A percentile compares a stretch with the other conserved stretches of the same genome.
Evolutionary conservation across 2,888 invertebrate species (phyloP).

Genomic region (Scaptomyza parva): DNA sequence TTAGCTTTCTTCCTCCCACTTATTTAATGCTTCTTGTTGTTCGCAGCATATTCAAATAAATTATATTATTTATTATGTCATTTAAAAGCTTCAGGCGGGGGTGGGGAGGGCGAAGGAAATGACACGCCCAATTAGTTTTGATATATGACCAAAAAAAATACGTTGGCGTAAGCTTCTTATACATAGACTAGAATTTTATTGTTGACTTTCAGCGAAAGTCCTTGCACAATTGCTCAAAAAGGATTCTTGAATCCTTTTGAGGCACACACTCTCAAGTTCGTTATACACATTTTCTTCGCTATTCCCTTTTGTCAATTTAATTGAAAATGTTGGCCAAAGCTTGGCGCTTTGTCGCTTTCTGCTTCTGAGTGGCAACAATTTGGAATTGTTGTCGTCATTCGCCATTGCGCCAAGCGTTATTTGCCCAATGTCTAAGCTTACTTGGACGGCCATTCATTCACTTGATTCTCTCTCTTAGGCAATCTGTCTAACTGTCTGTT

Average conservation of each 20-base stretch:
- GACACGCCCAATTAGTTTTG: slow-evolving; percentile 71
- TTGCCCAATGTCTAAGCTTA: slow-evolving; percentile 41
- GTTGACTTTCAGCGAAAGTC: slow-evolving; percentile 38
- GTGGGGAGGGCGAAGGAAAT: too few relatives aligned
- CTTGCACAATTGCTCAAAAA: not conserved
- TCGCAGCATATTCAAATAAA: slow-evolving; percentile 42
- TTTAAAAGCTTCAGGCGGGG: not conserved
- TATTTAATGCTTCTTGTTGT: slow-evolving; percentile 10
- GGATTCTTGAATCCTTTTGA: slow-evolving; percentile 25
- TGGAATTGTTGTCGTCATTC: slow-evolving; percentile 51
- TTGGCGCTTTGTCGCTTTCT: slow-evolving; percentile 26
- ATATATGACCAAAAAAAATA: slow-evolving; percentile 38
- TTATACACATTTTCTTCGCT: slow-evolving; percentile 20
- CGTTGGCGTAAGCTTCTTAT: slow-evolving; percentile 49
- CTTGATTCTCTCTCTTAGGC: slow-evolving; percentile 9
- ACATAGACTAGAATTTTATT: slow-evolving; percentile 49
- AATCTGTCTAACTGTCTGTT: slow-evolving; percentile 11
- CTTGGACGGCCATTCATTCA: slow-evolving; percentile 34
- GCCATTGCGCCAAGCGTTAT: slow-evolving; percentile 40
- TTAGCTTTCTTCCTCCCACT: slow-evolving; percentile 1
- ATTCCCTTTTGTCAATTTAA: slow-evolving; percentile 70
- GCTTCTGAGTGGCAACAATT: not conserved
- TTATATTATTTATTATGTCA: slow-evolving; percentile 51
- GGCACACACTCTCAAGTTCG: slow-evolving; percentile 5
- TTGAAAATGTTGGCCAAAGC: slow-evolving; percentile 59